Evolutionary conservation across 2,888 invertebrate species (phyloP).

Genomic region (Erebia palarica): DNA sequence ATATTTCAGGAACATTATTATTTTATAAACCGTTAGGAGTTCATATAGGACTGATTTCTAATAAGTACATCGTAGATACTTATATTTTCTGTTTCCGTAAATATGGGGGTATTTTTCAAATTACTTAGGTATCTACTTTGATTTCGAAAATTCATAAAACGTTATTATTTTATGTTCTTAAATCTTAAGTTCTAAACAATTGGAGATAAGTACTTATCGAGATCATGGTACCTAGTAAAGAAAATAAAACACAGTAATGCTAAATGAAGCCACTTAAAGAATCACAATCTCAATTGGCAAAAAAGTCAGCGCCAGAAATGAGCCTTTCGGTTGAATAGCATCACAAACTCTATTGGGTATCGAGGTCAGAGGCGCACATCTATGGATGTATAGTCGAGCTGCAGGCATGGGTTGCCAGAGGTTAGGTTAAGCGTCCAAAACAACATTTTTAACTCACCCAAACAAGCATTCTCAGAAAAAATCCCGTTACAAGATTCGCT

Average conservation of each 20-base stretch:
- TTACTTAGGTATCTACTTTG: no score
- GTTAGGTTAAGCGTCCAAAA: conserved; percentile 62
- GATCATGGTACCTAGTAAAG: no score
- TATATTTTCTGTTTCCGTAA: no score
- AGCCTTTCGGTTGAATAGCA: conserved; percentile 61
- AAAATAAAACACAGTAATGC: neutral
- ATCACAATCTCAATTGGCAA: conserved; percentile 43
- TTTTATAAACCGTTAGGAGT: no score
- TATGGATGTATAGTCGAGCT: conserved; percentile 48
- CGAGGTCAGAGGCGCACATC: conserved; percentile 60
- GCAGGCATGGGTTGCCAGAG: conserved; percentile 56
- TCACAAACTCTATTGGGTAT: conserved; percentile 53
- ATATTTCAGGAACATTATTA: no score
- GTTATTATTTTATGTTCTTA: no score
- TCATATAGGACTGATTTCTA: no score
- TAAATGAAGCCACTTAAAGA: conserved; percentile 4
- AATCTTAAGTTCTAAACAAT: no score
- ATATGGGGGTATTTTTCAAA: no score
- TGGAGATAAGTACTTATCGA: no score
- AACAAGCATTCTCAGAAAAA: conserved; percentile 65
- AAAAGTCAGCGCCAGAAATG: conserved; percentile 55
- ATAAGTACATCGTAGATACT: no score
- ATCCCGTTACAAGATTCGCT: conserved; percentile 80
- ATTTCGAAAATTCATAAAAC: no score
- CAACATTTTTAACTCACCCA: conserved; percentile 65